Conservation (phyloP, 1,140 invertebrate species). For the Anagrus nilaparvatae region DNA sequence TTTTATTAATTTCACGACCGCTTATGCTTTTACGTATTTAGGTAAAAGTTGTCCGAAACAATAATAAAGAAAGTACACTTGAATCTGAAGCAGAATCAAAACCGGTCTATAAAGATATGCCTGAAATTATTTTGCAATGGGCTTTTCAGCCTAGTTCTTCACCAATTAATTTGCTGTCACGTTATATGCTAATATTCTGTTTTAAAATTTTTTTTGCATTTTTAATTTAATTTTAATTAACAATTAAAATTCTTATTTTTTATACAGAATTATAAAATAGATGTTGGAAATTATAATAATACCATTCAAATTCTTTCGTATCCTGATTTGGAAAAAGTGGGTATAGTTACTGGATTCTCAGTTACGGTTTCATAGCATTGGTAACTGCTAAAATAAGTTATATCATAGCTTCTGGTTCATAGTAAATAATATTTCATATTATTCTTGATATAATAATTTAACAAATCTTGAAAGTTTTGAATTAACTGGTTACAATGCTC, state of each 20-base stretch:
- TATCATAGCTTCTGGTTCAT: slow-evolving; percentile 50
- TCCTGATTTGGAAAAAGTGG: slow-evolving; percentile 71
- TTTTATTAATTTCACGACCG: no score
- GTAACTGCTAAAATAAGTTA: slow-evolving; percentile 47
- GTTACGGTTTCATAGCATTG: slow-evolving; percentile 74
- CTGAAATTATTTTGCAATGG: slow-evolving; percentile 53
- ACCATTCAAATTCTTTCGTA: slow-evolving; percentile 73
- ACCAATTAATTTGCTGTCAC: slow-evolving; percentile 68
- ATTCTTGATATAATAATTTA: slow-evolving; percentile 23
- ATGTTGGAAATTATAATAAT: slow-evolving; percentile 77
- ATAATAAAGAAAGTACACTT: no score
- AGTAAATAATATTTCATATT: slow-evolving; percentile 37
- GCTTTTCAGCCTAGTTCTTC: slow-evolving; percentile 88
- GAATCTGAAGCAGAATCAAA: no score
- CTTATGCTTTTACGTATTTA: no score
- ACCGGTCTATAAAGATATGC: no score
- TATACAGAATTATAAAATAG: slow-evolving; percentile 59
- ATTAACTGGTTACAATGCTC: slow-evolving; percentile 69
- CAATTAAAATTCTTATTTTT: slow-evolving; percentile 34
- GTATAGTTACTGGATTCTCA: slow-evolving; percentile 76
- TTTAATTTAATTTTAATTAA: background rate
- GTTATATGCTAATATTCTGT: slow-evolving; percentile 81
- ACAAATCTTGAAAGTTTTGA: slow-evolving; percentile 43
- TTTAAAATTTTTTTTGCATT: slow-evolving; percentile 47
- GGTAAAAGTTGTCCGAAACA: no score